phyloP scores from a whole-genome alignment of 2,113 vertebrate species.

The Hippocampus zosterae region DNA sequence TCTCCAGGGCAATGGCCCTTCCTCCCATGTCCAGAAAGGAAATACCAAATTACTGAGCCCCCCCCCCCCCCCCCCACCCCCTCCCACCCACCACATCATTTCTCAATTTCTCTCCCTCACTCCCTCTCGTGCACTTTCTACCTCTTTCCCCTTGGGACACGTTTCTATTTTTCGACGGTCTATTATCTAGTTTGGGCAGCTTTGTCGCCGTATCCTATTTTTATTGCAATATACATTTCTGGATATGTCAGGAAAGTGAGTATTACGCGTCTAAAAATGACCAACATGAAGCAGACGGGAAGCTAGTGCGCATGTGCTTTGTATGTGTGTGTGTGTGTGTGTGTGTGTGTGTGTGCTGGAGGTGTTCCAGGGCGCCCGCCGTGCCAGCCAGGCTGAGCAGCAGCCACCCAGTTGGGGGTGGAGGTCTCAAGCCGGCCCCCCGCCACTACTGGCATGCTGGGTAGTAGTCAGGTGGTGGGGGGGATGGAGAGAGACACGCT shows the following conservation, averaged over 20 bases:
- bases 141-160: not conserved
- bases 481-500: not conserved
- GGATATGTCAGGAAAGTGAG: not conserved
- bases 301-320: not conserved
- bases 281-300: slow-evolving; percentile 8
- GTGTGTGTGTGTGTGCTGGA: slow-evolving; percentile 38
- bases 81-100: not conserved
- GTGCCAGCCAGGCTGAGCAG: slow-evolving; percentile 56
- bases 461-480: slow-evolving; percentile 40
- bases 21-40: slow-evolving; percentile 65
- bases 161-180: slow-evolving; percentile 2
- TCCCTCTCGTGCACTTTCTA: not conserved
- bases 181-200: slow-evolving; percentile 1
- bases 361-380: slow-evolving; percentile 58
- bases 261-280: not conserved
- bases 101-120: slow-evolving; percentile 8
- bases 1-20: slow-evolving; percentile 54
- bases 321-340: slow-evolving; percentile 18
- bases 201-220: slow-evolving; percentile 8
- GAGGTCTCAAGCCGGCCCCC: slow-evolving; percentile 62
- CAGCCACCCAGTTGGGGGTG: slow-evolving; percentile 60
- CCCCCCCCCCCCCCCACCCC: slow-evolving; percentile 1
- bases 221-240: not conserved
- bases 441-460: slow-evolving; percentile 55
- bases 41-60: slow-evolving; percentile 72